Evolutionary conservation across 2,797 vertebrate genomes (phyloP), one percentile per base, ranked within the genome.

Genomic region (Lithobates pipiens): DNA sequence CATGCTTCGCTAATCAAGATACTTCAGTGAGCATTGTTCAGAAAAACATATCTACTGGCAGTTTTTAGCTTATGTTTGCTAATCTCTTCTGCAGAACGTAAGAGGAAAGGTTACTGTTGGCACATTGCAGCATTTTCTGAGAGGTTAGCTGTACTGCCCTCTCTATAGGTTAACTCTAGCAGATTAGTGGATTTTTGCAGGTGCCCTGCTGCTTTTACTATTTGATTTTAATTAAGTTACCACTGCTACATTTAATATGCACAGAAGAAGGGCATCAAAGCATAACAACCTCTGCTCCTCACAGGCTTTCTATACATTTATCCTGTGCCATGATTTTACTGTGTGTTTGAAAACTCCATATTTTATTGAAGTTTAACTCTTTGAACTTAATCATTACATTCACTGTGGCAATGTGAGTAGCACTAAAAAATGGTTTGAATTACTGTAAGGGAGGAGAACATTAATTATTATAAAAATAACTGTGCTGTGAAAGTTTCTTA

Each of bases 141-240:
- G 50, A 73, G 70, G 80, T 82, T 82, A 63, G 50, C n/a, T n/a
- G 80, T 44, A 34, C 80, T 82, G 50, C 80, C 80, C 80, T 82
- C 80, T 82, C 69, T 42, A 73, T 82, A 82, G 80, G 80, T 82
- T 73, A 82, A 82, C 70, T 44, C 34, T n/a, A 44, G 80, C 34
- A 82, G 80, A 82, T 73, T 73, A 82, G 80, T 82, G 80, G 32
- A 82, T 61, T 63, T 73, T 32, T 61, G n/a, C 70, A 82, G 80
- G 70, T 82, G 80, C 80, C 79, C 80, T 65, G 80, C 70, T 65
- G 80, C 54, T 61, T 73, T 65, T 36, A 82, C 70, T 82, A 73
- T 82, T 82, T 82, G 80, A 82, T 73, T 82, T 82, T 74, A 82
- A 82, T 82, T 82, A 82, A 82, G 69, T 82, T 82, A 82, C 80